These are phyloP conservation scores for Muntiacus reevesi DNA, from an alignment of 2,113 vertebrate genomes.

Conservation along the genomic window DNA sequence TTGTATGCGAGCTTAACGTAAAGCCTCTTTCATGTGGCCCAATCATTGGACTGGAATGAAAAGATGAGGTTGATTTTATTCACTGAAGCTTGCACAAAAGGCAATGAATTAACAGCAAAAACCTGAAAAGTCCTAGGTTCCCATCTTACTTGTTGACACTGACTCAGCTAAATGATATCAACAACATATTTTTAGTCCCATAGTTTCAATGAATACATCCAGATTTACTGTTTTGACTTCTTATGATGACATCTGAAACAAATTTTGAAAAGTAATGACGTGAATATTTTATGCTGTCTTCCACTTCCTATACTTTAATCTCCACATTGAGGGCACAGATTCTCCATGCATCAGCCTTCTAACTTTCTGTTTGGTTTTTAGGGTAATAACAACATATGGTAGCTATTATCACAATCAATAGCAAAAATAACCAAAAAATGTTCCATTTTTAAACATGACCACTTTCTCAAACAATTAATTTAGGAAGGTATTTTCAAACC, in stretches of 20 bases:
- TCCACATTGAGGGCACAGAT: background rate
- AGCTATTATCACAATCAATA: conserved; percentile 45
- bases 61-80: background rate
- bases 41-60: background rate
- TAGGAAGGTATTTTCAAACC: conserved; percentile 16
- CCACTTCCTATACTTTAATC: background rate
- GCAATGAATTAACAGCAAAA: background rate
- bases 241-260: conserved; percentile 42
- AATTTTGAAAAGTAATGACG: conserved; percentile 20
- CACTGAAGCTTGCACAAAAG: background rate
- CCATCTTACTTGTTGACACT: background rate
- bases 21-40: background rate
- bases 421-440: background rate
- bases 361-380: background rate
- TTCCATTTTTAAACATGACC: background rate
- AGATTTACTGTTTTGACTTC: conserved; percentile 11
- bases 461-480: background rate
- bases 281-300: background rate
- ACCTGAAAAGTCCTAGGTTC: background rate
- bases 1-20: background rate
- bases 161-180: background rate
- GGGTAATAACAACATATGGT: conserved; percentile 71
- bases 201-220: background rate
- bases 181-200: background rate
- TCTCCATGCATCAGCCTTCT: background rate